These are phyloP conservation scores for Geodia barretti DNA, from an alignment of 37 sponge, comb jelly and placozoan species.

Conservation along the genomic window DNA sequence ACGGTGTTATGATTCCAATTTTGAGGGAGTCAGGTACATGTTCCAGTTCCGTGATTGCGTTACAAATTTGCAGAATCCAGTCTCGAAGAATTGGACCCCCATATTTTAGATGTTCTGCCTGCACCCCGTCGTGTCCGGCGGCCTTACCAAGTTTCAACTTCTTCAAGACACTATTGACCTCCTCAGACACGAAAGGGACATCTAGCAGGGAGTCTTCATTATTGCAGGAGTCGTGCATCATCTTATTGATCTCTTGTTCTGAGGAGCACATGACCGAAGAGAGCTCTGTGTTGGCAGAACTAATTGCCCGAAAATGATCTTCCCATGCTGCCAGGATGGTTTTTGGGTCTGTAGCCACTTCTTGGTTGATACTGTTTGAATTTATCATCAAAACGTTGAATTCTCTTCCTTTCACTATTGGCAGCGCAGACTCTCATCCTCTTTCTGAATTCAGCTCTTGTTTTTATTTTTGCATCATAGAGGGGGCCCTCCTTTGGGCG, in stretches of 20 bases:
- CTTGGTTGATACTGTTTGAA: conserved; percentile 6
- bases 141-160: conserved; percentile 7
- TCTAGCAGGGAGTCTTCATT: conserved; percentile 2
- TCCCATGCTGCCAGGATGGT: neutral
- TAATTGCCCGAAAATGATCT: neutral
- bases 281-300: neutral
- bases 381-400: neutral
- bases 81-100: neutral
- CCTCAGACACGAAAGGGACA: conserved; percentile 3
- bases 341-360: neutral
- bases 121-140: neutral
- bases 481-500: too few relatives aligned
- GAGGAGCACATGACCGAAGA: neutral
- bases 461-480: neutral
- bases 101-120: conserved; percentile 12
- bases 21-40: conserved; percentile 2
- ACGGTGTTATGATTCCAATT: neutral
- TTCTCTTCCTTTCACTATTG: neutral
- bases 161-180: neutral
- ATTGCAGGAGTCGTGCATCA: neutral
- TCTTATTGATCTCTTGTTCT: neutral
- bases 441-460: neutral
- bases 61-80: conserved; percentile 12
- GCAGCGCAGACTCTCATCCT: neutral
- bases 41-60: conserved; percentile 7